Base-by-base conservation (phyloP, 1,140 invertebrate genomes). In the Eupeodes corollae region DNA sequence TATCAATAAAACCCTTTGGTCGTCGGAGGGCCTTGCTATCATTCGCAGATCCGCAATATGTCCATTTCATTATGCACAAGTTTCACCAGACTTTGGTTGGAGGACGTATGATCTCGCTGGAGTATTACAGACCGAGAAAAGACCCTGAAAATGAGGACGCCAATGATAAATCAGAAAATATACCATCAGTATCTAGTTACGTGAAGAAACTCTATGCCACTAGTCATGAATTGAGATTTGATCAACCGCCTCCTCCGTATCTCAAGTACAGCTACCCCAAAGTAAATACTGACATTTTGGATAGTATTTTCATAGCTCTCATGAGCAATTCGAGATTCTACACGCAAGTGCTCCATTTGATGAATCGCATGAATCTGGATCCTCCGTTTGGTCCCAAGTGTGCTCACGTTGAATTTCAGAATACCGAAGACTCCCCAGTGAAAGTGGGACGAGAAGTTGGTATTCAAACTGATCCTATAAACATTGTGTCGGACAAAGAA, bases 321-420 rank as follows among this genome's bases (percentile, higher is more conserved):
- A 73, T 83, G 45, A 74, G 74, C 35, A 79, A 88, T 56, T 83
- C 83, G 39, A 79, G 81, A 55, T 88, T 95, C 68, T 95, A 95
- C 63, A 81, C 76, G 18, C 91, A 87, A 76, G 84, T 88, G 6
- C 63, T 95, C 42, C 91, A 96, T 75, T 73, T 97, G 30, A 95
- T 96, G 91, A 95, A 95, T 63, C 91, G 86, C 73, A 93, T 97
- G 90, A 89, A 86, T 68, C 63, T 95, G 39, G 84, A 86, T 32
- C 78, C 80, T 48, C 91, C 91, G n/a, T 94, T 95, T 73, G 37
- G 45, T 26, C 19, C 31, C 31, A 44, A 51, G 16, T 30, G 37
- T 32, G 68, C 58, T 60, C 42, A 26, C 41, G 49, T 13, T 40
- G 6, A 14, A 19, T 43, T 16, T 50, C 38, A 15, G 18, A 5